These are phyloP conservation scores for Hozukius guyotensis DNA, from an alignment of 2,797 vertebrate genomes.

Conservation along the genomic window DNA sequence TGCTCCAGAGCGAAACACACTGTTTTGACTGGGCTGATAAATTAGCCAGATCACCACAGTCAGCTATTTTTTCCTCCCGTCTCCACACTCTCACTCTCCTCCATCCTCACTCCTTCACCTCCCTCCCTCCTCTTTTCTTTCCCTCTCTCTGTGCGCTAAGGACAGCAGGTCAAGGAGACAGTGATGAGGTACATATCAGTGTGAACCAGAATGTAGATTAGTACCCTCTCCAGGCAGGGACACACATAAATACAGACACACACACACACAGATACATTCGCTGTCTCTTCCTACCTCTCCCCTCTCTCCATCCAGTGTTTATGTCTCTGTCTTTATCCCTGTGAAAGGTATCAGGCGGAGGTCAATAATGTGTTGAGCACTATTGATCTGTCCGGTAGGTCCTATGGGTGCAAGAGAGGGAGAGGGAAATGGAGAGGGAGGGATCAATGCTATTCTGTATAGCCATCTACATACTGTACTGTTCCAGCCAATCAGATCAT, in stretches of 20 bases:
- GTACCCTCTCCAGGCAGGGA: constrained; percentile 68
- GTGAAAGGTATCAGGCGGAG: constrained; percentile 78
- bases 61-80: constrained; percentile 60
- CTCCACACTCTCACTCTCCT: constrained; percentile 33
- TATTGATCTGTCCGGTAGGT: constrained; percentile 75
- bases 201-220: constrained; percentile 82
- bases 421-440: constrained; percentile 61
- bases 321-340: constrained; percentile 77
- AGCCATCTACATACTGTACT: constrained; percentile 67
- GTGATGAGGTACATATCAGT: constrained; percentile 79
- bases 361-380: constrained; percentile 84
- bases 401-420: constrained; percentile 55
- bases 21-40: constrained; percentile 69
- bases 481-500: constrained; percentile 63
- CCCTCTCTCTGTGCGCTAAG: constrained; percentile 55
- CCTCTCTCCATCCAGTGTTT: constrained; percentile 71
- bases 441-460: constrained; percentile 68
- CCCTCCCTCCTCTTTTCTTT: background rate
- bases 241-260: constrained; percentile 55
- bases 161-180: constrained; percentile 82
- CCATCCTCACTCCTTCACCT: constrained; percentile 23
- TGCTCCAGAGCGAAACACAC: constrained; percentile 62
- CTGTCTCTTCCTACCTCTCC: constrained; percentile 48
- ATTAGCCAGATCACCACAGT: constrained; percentile 67
- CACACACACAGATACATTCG: constrained; percentile 30